Evolutionary conservation across 2,888 invertebrate species (phyloP), one percentile per base, ranked within the genome.

Genomic region (Pherbina coryleti): DNA sequence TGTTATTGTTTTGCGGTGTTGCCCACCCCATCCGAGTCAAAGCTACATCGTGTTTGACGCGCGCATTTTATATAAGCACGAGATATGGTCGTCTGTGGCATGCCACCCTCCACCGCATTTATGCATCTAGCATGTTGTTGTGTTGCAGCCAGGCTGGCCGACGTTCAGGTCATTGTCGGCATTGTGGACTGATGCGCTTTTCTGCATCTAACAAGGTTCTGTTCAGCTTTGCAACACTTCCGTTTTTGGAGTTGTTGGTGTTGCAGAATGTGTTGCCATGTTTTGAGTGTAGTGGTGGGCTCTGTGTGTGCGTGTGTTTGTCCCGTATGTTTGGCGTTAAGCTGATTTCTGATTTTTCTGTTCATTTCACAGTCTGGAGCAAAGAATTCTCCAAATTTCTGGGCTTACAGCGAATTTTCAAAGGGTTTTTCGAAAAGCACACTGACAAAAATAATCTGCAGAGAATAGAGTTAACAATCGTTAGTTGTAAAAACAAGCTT

Each of bases 161-260:
- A 9, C 19, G 70, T n/a, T 71, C 8, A 28, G 53, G 70, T 71
- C 70, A 53, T 71, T 55, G 70, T 51, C 55, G n/a, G n/a, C 70
- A 34, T 34, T 11, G 19, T 31, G 53, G 34, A 53, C 70, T 25
- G 19, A 34, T 53, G 69, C 31, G 53, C 69, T 14, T 53, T 28
- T 34, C 37, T 22, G 44, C 19, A 37, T n/a, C 14, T 60, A 60
- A 60, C 57, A 28, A 22, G 25, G 28, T 60, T 60, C 14, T 60
- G 19, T 28, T 22, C 57, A 25, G 57, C 57, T 28, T 19, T 14
- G 28, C 22, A 19, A 25, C 25, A 19, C 19, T 14, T 60, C 9
- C 28, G 25, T 8, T 19, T 19, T 11, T 25, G 25, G 4, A 19
- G 4, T 22, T 60, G 57, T 60, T 22, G 22, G 22, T 60, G 57